Percentiles rank a stretch among this genome's conserved stretches.
Conservation (phyloP, 2,888 invertebrate genomes). For the Ochlodes sylvanus region DNA sequence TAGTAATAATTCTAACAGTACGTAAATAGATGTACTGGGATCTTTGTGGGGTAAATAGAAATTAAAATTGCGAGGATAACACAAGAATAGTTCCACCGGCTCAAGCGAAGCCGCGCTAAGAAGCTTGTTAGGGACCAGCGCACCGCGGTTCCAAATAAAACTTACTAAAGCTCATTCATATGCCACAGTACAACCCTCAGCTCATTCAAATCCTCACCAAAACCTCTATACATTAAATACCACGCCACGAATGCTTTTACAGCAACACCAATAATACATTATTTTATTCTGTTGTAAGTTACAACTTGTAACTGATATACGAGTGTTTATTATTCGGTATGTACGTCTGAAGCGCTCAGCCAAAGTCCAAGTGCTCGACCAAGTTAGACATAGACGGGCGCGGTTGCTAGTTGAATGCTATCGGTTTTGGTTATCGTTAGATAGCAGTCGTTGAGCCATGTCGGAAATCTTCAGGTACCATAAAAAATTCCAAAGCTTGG, state of each 20-base stretch:
- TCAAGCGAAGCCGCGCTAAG: slow-evolving; percentile 45
- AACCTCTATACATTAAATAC: background rate
- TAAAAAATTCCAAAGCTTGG: too few species aligned
- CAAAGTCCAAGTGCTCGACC: too few species aligned
- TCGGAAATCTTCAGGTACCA: too few species aligned
- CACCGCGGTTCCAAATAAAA: slow-evolving; percentile 19
- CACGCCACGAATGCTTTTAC: background rate
- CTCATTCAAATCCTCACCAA: background rate
- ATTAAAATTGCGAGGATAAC: slow-evolving; percentile 65
- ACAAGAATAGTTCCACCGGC: slow-evolving; percentile 41
- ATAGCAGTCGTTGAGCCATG: too few species aligned
- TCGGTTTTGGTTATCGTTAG: too few species aligned
- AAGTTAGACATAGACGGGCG: too few species aligned
- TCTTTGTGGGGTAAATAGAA: slow-evolving; percentile 64
- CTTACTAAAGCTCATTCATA: slow-evolving; percentile 27
- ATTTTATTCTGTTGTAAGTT: too few species aligned
- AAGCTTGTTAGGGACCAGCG: slow-evolving; percentile 51
- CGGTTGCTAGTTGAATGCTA: too few species aligned
- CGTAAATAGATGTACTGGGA: slow-evolving; percentile 58
- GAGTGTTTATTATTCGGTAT: too few species aligned
- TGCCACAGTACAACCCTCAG: slow-evolving; percentile 6
- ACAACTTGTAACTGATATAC: too few species aligned
- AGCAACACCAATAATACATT: too few species aligned
- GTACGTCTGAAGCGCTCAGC: too few species aligned
- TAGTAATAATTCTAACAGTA: slow-evolving; percentile 41